phyloP scores from a whole-genome alignment of 2,797 vertebrate species.

The Masticophis lateralis region DNA sequence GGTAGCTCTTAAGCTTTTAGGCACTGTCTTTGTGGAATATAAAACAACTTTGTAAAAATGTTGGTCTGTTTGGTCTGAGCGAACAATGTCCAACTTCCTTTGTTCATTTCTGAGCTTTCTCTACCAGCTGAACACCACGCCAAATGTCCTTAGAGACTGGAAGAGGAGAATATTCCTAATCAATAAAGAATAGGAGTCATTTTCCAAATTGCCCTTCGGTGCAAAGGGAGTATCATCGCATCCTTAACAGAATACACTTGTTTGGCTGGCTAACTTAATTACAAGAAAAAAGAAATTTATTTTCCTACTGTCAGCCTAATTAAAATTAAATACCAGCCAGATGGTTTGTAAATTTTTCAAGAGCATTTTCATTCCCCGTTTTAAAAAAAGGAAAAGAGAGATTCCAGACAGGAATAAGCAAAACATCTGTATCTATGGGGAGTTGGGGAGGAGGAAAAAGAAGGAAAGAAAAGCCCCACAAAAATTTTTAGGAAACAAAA shows the following conservation, averaged over 20 bases:
- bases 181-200: not conserved
- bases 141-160: not conserved
- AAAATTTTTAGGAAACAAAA: not conserved
- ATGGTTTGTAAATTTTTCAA: constrained; percentile 28
- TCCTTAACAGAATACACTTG: not conserved
- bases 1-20: not conserved
- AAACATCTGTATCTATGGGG: not conserved
- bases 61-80: not conserved
- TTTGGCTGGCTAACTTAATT: constrained; percentile 28
- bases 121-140: no score
- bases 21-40: not conserved
- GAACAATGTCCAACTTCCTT: not conserved
- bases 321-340: constrained; percentile 24
- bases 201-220: not conserved
- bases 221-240: not conserved
- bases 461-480: not conserved
- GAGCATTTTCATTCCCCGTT: not conserved
- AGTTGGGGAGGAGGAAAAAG: not conserved
- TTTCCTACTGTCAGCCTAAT: constrained; percentile 24
- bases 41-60: not conserved
- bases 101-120: not conserved
- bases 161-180: not conserved
- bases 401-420: not conserved
- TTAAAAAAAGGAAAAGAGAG: not conserved
- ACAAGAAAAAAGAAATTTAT: not conserved